These are phyloP conservation scores for Eupsilia transversa DNA, from an alignment of 2,888 invertebrate genomes.

Conservation along the genomic window DNA sequence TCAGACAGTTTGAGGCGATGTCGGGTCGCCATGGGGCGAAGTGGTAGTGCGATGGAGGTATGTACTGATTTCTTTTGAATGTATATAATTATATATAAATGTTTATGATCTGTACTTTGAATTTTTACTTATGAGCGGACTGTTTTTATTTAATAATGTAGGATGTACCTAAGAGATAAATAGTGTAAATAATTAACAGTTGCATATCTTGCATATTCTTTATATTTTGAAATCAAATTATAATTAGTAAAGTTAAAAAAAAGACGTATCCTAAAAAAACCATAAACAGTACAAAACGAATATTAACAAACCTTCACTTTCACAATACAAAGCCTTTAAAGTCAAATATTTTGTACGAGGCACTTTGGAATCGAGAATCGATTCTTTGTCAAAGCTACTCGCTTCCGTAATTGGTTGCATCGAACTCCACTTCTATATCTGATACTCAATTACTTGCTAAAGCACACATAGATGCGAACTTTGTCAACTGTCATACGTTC, in stretches of 20 bases:
- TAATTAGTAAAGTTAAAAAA: no score
- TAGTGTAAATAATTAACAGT: background rate
- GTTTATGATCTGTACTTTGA: background rate
- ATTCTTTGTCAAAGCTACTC: conserved; percentile 19
- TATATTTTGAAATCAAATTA: background rate
- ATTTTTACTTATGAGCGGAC: background rate
- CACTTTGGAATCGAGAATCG: conserved; percentile 11
- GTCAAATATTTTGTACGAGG: conserved; percentile 4
- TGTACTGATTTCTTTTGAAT: conserved; percentile 18
- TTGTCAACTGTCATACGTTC: conserved; percentile 37
- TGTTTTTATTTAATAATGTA: background rate
- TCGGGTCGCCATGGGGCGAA: conserved; percentile 80
- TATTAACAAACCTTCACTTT: background rate
- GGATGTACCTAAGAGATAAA: background rate
- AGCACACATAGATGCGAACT: conserved; percentile 30
- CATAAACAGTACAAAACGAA: no score
- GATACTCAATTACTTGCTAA: conserved; percentile 24
- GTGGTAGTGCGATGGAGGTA: conserved; percentile 86
- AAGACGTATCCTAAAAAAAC: no score
- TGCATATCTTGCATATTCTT: background rate
- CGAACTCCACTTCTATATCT: conserved; percentile 11
- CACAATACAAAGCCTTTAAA: background rate
- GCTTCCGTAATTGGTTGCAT: conserved; percentile 26
- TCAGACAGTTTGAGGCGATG: conserved; percentile 75
- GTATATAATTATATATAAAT: no score